phyloP scores from a whole-genome alignment of 2,113 vertebrate species.

The Lutjanus erythropterus region DNA sequence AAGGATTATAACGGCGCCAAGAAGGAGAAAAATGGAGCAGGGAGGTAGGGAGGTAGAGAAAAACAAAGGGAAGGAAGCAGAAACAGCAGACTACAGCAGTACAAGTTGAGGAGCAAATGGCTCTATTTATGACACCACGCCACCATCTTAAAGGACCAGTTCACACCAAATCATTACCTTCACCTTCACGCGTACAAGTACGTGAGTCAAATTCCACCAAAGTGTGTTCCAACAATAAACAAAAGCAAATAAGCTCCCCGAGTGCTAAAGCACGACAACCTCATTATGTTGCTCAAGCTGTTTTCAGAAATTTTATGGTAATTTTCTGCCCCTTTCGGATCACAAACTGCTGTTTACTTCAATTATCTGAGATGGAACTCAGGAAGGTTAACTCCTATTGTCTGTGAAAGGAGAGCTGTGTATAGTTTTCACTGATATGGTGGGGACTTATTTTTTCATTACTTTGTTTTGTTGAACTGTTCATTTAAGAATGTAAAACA shows the following conservation, averaged over 20 bases:
- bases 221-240: constrained; percentile 30
- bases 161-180: constrained; percentile 3
- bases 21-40: background rate
- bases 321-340: constrained; percentile 49
- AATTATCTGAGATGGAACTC: constrained; percentile 41
- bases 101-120: background rate
- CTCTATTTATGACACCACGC: background rate
- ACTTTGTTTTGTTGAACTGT: background rate
- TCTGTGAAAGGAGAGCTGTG: background rate
- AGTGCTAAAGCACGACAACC: constrained; percentile 24
- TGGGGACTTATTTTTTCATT: background rate
- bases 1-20: constrained; percentile 9
- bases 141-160: constrained; percentile 11
- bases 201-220: constrained; percentile 12
- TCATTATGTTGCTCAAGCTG: constrained; percentile 60
- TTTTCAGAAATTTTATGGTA: constrained; percentile 50
- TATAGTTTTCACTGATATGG: background rate
- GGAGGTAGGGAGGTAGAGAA: background rate
- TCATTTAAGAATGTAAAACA: background rate
- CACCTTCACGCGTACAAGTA: background rate
- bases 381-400: constrained; percentile 50
- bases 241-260: constrained; percentile 50
- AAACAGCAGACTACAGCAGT: background rate
- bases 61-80: background rate
- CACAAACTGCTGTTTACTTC: constrained; percentile 44